These are phyloP conservation scores for Siniperca undulata DNA, from an alignment of 2,797 vertebrate species.

Conservation along the genomic window DNA sequence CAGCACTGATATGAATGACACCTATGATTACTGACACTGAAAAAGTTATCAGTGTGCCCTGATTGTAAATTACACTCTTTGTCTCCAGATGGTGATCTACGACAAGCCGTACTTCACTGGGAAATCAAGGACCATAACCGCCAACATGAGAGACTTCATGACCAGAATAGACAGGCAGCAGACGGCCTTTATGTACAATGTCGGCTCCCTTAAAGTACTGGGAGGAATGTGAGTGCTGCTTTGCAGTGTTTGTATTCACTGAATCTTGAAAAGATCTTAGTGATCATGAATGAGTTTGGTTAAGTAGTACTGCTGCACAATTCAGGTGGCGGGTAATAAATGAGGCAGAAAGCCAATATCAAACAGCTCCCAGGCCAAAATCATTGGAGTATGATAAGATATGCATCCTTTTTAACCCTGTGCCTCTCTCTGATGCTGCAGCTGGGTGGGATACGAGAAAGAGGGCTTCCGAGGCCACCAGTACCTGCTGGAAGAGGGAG, in stretches of 20 bases:
- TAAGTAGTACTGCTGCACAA: no score
- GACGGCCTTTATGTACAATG: constrained; percentile 80
- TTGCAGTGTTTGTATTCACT: background rate
- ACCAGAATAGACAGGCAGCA: constrained; percentile 76
- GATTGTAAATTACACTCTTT: background rate
- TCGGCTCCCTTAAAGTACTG: constrained; percentile 89
- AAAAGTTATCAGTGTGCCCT: no score
- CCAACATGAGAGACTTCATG: constrained; percentile 88
- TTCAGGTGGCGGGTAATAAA: background rate
- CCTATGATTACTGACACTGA: background rate
- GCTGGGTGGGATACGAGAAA: constrained; percentile 97
- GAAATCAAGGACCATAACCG: constrained; percentile 86
- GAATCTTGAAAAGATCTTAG: background rate
- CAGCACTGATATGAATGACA: background rate
- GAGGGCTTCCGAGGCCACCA: constrained; percentile 95
- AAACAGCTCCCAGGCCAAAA: background rate
- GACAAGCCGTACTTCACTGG: constrained; percentile 90
- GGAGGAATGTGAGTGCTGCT: constrained; percentile 91
- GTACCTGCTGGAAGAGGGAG: constrained; percentile 96
- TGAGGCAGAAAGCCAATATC: no score
- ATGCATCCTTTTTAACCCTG: background rate
- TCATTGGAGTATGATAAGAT: background rate
- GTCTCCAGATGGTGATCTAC: constrained; percentile 88
- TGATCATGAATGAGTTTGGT: background rate
- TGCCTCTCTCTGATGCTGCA: constrained; percentile 60